phyloP scores from a whole-genome alignment of 2,113 vertebrate species.

The Scartelaos histophorus region DNA sequence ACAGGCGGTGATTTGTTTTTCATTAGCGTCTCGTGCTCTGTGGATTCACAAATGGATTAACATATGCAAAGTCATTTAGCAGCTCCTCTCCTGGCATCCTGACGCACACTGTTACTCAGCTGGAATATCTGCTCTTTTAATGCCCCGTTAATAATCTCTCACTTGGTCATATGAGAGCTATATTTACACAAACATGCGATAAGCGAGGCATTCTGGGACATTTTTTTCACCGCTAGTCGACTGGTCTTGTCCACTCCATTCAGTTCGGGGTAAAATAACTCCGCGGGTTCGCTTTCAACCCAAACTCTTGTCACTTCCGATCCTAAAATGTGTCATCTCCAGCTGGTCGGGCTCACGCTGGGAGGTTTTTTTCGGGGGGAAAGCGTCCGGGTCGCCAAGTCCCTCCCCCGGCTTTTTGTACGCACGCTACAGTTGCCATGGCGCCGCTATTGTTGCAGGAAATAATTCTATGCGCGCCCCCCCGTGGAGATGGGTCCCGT shows the following conservation, averaged over 20 bases:
- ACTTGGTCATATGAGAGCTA: not conserved
- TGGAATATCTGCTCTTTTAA: conserved; percentile 4
- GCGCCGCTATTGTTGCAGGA: not conserved
- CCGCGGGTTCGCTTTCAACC: not conserved
- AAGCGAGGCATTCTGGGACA: not conserved
- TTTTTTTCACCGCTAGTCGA: not conserved
- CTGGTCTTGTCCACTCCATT: not conserved
- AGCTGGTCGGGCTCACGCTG: not conserved
- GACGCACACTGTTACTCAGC: conserved; percentile 6
- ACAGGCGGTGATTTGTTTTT: not conserved
- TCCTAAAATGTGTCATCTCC: not conserved
- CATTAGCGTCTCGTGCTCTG: not conserved
- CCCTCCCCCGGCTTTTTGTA: not conserved
- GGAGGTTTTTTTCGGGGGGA: not conserved
- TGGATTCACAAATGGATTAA: conserved; percentile 5
- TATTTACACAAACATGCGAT: not conserved
- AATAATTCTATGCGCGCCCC: not conserved
- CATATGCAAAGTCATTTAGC: conserved; percentile 20
- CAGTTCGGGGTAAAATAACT: not conserved
- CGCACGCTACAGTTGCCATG: not conserved
- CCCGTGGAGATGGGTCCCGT: not conserved
- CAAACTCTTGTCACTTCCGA: not conserved
- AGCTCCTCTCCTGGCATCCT: conserved; percentile 23
- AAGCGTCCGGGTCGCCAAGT: not conserved
- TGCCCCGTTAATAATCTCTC: not conserved